Conservation (phyloP, 2,113 vertebrate genomes). For the Rhipidura dahli region DNA sequence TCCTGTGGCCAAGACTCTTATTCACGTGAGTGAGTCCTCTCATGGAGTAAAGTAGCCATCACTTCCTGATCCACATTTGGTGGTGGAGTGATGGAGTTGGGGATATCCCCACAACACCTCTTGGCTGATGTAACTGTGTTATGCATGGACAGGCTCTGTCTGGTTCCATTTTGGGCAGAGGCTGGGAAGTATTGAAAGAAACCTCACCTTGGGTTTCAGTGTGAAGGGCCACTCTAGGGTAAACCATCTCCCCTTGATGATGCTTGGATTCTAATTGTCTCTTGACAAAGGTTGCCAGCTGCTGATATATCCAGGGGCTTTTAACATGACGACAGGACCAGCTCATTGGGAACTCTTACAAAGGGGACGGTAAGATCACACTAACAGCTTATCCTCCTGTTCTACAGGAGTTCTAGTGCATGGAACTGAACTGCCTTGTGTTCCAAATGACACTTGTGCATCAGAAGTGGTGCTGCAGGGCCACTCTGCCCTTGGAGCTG, state of each 20-base stretch:
- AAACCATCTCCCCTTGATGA: neutral
- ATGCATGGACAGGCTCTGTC: neutral
- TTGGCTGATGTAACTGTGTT: neutral
- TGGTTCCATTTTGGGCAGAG: neutral
- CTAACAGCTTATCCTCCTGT: neutral
- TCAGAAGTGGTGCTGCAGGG: neutral
- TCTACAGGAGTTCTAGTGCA: neutral
- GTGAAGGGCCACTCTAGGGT: neutral
- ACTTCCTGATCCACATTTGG: neutral
- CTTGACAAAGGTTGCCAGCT: conserved; percentile 85
- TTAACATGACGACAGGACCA: conserved; percentile 96
- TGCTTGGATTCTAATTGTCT: neutral
- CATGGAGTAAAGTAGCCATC: neutral
- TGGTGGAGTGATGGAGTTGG: neutral
- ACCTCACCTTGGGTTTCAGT: neutral
- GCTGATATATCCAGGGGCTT: conserved; percentile 94
- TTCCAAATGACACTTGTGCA: neutral
- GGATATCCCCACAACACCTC: neutral
- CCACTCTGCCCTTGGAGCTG: neutral
- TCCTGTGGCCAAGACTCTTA: neutral
- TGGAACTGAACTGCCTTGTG: neutral
- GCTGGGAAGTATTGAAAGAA: neutral
- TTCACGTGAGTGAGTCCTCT: neutral
- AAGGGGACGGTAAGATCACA: conserved; percentile 82
- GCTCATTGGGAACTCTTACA: conserved; percentile 97